Evolutionary conservation across 2,113 vertebrate species (phyloP).

Genomic region (Menidia beryllina): DNA sequence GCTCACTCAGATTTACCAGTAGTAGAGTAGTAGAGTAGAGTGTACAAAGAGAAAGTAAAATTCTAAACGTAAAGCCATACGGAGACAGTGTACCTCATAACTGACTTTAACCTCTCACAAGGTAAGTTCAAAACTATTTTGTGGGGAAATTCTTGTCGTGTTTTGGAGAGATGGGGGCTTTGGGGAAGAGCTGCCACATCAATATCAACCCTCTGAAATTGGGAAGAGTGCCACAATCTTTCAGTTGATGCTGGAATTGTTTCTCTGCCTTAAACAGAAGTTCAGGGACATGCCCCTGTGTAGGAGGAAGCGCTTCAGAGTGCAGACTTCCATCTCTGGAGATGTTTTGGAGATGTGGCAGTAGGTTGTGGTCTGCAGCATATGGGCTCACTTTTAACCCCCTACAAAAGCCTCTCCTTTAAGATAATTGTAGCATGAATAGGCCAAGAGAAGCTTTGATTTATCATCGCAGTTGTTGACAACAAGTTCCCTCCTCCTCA

Average conservation of each 20-base stretch:
- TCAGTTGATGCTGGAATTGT: slow-evolving; percentile 64
- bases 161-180: slow-evolving; percentile 49
- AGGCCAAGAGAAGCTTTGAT: slow-evolving; percentile 52
- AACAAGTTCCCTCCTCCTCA: slow-evolving; percentile 60
- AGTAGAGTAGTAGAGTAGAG: too few species aligned
- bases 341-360: slow-evolving; percentile 67
- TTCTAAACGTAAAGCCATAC: too few species aligned
- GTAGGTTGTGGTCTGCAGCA: slow-evolving; percentile 70
- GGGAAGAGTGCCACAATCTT: slow-evolving; percentile 32
- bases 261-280: slow-evolving; percentile 42
- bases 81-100: background rate
- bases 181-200: slow-evolving; percentile 62
- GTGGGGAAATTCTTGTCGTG: slow-evolving; percentile 54
- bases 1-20: too few species aligned
- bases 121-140: slow-evolving; percentile 28
- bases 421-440: slow-evolving; percentile 71
- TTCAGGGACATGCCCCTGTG: slow-evolving; percentile 49
- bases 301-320: slow-evolving; percentile 42
- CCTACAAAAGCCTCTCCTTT: slow-evolving; percentile 51
- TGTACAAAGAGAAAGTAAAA: too few species aligned
- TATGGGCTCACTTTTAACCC: slow-evolving; percentile 72
- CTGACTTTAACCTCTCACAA: slow-evolving; percentile 20
- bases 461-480: slow-evolving; percentile 60
- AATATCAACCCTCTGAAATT: slow-evolving; percentile 46
- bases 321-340: slow-evolving; percentile 43